Percentiles rank a stretch among this genome's conserved stretches.
phyloP scores from a whole-genome alignment of 23 tunicate species.

The Diplosoma virens region DNA sequence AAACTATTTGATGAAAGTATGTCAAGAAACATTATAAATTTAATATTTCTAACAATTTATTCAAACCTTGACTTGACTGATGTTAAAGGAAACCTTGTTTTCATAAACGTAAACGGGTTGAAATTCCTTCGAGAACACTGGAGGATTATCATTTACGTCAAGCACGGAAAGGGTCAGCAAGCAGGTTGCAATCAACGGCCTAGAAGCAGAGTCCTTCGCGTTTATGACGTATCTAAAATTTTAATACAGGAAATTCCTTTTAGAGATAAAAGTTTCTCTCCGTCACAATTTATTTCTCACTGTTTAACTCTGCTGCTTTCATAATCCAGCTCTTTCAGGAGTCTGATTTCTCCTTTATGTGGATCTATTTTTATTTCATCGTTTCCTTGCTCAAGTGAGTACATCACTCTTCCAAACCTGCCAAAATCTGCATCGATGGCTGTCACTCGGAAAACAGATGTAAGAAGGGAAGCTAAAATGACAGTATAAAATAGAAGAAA shows the following conservation, averaged over 20 bases:
- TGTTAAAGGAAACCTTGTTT: background rate
- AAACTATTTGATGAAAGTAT: too few species aligned
- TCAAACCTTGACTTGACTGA: background rate
- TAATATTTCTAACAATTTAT: background rate
- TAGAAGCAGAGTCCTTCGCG: slow-evolving; percentile 36
- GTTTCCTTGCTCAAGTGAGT: slow-evolving; percentile 28
- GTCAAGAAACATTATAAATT: too few species aligned
- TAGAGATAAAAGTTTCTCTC: background rate
- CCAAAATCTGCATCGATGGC: slow-evolving; percentile 63
- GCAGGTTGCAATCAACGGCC: slow-evolving; percentile 16
- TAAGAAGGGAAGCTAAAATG: slow-evolving; percentile 34
- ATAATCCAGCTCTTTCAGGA: slow-evolving; percentile 41
- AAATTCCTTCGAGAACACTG: slow-evolving; percentile 15
- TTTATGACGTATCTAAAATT: slow-evolving; percentile 24
- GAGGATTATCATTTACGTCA: slow-evolving; percentile 69
- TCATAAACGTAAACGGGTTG: slow-evolving; percentile 12
- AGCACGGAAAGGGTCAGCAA: slow-evolving; percentile 37
- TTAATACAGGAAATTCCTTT: background rate
- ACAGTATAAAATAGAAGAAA: too few species aligned
- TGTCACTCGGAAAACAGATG: slow-evolving; percentile 11
- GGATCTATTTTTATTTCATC: slow-evolving; percentile 41
- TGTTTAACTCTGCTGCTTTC: slow-evolving; percentile 34
- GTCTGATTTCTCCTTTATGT: slow-evolving; percentile 34
- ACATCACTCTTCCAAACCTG: slow-evolving; percentile 47
- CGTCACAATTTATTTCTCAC: slow-evolving; percentile 9